Base-by-base conservation (phyloP, 2,888 invertebrate genomes). In the Biston stratarius region DNA sequence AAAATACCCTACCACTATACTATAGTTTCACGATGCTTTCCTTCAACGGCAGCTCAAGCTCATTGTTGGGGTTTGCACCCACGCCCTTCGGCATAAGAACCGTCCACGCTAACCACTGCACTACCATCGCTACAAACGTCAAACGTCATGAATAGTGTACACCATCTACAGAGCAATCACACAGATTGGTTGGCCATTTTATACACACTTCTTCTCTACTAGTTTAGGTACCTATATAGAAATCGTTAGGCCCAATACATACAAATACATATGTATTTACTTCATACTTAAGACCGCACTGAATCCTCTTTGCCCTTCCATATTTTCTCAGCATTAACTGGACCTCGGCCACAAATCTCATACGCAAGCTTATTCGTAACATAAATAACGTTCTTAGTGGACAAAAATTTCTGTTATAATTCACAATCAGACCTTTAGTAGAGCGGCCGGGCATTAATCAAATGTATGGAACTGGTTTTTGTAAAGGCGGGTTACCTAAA, bases 311-410 rank as follows among this genome's bases (percentile, higher is more conserved):
- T 34, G 45, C 55, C 59, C 59, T 51, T 33, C 67, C 69, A 71
- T 70, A 71, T 73, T 70, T 73, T 72, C 68, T 56, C 70, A 71
- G 67, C 67, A 70, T 74, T 72, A 76, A 71, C 68, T 65, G 64
- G 69, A 75, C 74, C 70, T 60, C 56, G 57, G 58, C 69, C 74
- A 83, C 77, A 84, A 80, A 83, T 80, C 78, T 74, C 64, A 67
- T 74, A 78, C 76, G 82, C 77, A 76, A 74, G 75, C 80, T 80
- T 82, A 82, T 83, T 81, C 71, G 80, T 75, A 77, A 79, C 80
- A 90, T 91, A 92, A 93, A 93, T 91, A 89, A 91, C 83, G 75
- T 70, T 85, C 92, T 91, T 91, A 91, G 87, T 82, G 85, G 85
- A 87, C 87, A 87, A 88, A 85, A 87, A 80, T 66, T 81, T 83